Evolutionary conservation across 2,888 invertebrate species (phyloP).

Genomic region (Exocentrus adspersus): DNA sequence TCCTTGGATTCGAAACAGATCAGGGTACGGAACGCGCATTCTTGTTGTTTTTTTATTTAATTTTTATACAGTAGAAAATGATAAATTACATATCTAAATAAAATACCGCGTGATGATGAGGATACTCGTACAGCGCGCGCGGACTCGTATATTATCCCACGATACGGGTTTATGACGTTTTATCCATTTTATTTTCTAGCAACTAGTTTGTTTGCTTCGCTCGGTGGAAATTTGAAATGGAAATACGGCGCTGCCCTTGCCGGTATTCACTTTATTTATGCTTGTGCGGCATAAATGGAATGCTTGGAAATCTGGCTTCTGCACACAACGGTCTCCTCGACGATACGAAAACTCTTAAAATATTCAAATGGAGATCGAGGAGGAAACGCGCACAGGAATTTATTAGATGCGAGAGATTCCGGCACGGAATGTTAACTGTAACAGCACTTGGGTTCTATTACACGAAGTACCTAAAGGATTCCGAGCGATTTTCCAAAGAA

Average conservation of each 20-base stretch:
- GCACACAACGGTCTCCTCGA: too few species aligned
- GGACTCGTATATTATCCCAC: conserved; percentile 43
- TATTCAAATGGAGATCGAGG: neutral
- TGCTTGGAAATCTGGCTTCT: too few species aligned
- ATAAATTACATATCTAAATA: conserved; percentile 40
- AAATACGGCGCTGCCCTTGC: too few species aligned
- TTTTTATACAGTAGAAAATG: too few species aligned
- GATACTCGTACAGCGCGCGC: conserved; percentile 8
- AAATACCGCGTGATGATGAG: conserved; percentile 40
- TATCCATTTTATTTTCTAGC: conserved; percentile 51
- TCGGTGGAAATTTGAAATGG: conserved; percentile 48
- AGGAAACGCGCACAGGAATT: neutral
- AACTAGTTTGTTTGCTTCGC: conserved; percentile 25
- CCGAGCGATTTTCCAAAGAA: neutral
- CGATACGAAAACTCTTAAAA: too few species aligned
- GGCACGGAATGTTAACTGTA: conserved; percentile 23
- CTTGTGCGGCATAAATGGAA: neutral
- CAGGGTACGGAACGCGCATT: too few species aligned
- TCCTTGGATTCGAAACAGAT: too few species aligned
- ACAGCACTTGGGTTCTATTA: conserved; percentile 11
- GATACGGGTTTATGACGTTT: conserved; percentile 48
- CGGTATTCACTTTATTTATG: conserved; percentile 26
- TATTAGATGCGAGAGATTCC: neutral
- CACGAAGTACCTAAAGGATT: too few species aligned
- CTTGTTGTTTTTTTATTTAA: too few species aligned